Evolutionary conservation across 2,888 invertebrate genomes (phyloP), one percentile per base, ranked within the genome.

Genomic region (Drosophila testacea): DNA sequence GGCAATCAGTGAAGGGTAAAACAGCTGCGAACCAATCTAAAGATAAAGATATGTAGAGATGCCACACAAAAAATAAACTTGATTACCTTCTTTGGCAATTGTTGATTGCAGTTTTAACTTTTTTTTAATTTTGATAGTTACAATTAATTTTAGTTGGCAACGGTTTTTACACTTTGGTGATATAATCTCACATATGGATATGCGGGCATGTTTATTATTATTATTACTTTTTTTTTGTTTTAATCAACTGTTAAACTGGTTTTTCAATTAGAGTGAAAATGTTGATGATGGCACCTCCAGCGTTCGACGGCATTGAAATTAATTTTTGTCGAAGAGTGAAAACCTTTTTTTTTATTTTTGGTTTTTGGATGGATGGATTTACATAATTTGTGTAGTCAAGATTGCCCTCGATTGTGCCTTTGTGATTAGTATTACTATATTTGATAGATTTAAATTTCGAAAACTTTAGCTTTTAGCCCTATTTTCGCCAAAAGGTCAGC

Each of bases 221-320:
- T 77, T 77, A 75, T 72, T 57, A 62, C 55, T 46, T 55, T 67
- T 79, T 60, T 72, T 74, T 79, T 57, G 68, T 74, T 87, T 84
- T 82, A 82, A 82, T 77, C 79, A 83, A 77, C 81, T 73, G 82
- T 69, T 83, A 88, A 85, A 85, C 85, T 85, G 88, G 84, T 85
- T 88, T 85, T 83, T 85, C 85, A 88, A 88, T 88, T 88, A 85
- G 88, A 85, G 85, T 88, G 85, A 85, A 88, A 85, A 85, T 88
- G 81, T 72, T 85, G 85, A 68, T 79, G 83, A 86, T 86, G 80
- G 71, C 79, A 76, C 78, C 75, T 63, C 79, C 66, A 73, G 63
- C 70, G 44, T 27, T 67, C 71, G 63, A 44, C 69, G 65, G 60
- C 78, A 79, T 73, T 76, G 76, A 79, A 79, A 74, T 79, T 69